phyloP scores from a whole-genome alignment of 2,113 vertebrate species.

The Charadrius vociferus region DNA sequence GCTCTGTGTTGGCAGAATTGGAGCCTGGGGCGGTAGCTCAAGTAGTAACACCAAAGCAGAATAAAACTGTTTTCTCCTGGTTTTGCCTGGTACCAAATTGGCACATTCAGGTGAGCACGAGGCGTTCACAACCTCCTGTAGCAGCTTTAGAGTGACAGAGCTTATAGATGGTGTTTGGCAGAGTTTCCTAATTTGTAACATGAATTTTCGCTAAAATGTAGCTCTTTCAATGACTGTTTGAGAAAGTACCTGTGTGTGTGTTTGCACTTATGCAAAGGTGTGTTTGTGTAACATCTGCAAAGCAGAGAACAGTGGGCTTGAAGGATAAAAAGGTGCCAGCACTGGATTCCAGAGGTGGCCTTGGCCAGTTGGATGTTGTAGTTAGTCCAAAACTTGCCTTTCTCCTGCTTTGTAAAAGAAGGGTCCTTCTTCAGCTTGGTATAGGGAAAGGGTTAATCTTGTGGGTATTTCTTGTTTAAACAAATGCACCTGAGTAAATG shows the following conservation, averaged over 20 bases:
- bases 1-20: constrained; percentile 13
- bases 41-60: background rate
- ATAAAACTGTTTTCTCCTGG: background rate
- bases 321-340: background rate
- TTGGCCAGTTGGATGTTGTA: background rate
- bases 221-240: background rate
- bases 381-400: background rate
- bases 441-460: constrained; percentile 38
- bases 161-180: background rate
- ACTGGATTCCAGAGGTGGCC: background rate
- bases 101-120: background rate
- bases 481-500: constrained; percentile 60
- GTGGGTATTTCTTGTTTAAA: constrained; percentile 38
- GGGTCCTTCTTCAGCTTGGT: background rate
- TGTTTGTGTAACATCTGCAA: background rate
- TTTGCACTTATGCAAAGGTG: background rate
- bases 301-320: background rate
- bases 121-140: background rate
- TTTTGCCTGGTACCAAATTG: background rate
- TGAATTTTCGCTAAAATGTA: background rate
- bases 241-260: background rate
- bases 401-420: background rate
- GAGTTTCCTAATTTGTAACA: background rate
- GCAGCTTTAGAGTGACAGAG: background rate
- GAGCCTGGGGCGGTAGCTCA: background rate